Evolutionary conservation across 2,888 invertebrate genomes (phyloP).

Genomic region (Thysanoteuthis rhombus): DNA sequence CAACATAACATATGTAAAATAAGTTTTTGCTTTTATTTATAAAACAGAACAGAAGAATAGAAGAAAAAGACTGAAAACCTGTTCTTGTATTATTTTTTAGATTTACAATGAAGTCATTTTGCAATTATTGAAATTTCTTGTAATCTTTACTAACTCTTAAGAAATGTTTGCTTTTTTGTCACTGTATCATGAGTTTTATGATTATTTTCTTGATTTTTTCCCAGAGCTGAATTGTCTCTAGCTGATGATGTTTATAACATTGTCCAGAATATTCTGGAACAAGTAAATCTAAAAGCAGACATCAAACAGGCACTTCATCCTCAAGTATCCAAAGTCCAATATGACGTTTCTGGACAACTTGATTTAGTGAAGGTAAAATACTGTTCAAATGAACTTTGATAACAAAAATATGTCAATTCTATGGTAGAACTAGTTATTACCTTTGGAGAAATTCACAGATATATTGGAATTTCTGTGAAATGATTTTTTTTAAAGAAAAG

Average conservation of each 20-base stretch:
- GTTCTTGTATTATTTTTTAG: neutral
- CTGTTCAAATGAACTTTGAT: neutral
- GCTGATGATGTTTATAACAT: slow-evolving; percentile 78
- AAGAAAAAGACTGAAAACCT: too few relatives aligned
- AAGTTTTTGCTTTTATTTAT: neutral
- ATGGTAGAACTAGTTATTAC: neutral
- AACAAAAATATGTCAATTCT: neutral
- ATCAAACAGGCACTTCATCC: slow-evolving; percentile 76
- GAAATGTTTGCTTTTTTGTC: neutral
- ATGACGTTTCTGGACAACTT: slow-evolving; percentile 76
- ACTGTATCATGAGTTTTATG: neutral
- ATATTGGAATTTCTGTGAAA: too few relatives aligned
- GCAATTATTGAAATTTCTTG: neutral
- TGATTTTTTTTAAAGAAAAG: too few relatives aligned
- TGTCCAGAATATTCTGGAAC: slow-evolving; percentile 81
- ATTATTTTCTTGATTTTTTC: neutral
- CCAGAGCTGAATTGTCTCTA: slow-evolving; percentile 68
- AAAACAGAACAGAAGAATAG: neutral
- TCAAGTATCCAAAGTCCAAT: slow-evolving; percentile 68
- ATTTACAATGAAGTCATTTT: neutral
- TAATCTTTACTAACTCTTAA: too few relatives aligned
- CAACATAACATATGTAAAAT: too few relatives aligned
- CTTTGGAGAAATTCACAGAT: too few relatives aligned
- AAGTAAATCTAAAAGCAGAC: slow-evolving; percentile 78
- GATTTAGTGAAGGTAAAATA: slow-evolving; percentile 72